phyloP scores from a whole-genome alignment of 2,113 vertebrate species.

The Peromyscus californicus region DNA sequence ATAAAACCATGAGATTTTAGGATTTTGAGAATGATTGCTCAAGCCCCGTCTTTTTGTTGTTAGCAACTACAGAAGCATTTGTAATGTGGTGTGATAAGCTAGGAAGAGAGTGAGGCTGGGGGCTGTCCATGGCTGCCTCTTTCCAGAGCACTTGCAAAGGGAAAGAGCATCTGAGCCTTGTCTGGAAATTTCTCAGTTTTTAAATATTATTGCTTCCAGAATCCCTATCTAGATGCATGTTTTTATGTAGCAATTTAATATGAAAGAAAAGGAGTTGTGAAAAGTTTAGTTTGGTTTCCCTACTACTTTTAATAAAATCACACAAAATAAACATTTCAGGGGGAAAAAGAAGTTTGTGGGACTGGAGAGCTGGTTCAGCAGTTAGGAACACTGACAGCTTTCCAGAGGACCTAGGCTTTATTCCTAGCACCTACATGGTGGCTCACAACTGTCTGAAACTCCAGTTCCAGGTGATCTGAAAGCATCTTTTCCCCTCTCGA shows the following conservation, averaged over 20 bases:
- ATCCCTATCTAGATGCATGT: not conserved
- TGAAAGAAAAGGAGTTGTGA: not conserved
- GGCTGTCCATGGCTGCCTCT: not conserved
- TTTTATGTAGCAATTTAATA: not conserved
- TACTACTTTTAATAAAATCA: not conserved
- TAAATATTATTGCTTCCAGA: not conserved
- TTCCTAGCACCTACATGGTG: not conserved
- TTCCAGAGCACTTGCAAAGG: not conserved
- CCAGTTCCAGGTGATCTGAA: not conserved
- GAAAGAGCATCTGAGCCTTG: not conserved
- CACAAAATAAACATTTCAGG: not conserved
- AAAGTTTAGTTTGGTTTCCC: not conserved
- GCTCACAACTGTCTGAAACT: not conserved
- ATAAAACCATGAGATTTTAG: slow-evolving; percentile 15
- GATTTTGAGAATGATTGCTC: not conserved
- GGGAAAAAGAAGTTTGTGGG: not conserved
- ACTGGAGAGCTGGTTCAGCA: not conserved
- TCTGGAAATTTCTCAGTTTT: not conserved
- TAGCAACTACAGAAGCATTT: not conserved
- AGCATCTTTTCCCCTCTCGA: not conserved
- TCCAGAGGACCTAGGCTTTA: not conserved
- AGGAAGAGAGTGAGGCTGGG: not conserved
- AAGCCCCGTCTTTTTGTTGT: not conserved
- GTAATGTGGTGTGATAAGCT: not conserved
- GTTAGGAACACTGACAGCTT: not conserved